Conservation (phyloP, 2,888 invertebrate species). For the Drosophila anomalata region DNA sequence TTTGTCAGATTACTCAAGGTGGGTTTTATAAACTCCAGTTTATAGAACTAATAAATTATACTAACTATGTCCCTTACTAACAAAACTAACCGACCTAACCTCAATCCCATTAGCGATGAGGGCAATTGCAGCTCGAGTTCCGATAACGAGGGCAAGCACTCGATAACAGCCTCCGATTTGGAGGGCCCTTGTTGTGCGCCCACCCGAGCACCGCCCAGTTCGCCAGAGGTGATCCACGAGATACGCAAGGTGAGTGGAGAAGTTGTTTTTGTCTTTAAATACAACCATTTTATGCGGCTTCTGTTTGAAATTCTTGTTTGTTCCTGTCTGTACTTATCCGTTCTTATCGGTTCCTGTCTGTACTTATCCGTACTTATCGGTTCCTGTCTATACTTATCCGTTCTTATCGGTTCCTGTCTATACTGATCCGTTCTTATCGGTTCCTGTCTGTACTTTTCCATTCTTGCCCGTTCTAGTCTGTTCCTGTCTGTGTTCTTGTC, state of each 20-base stretch:
- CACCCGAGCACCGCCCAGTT: constrained; percentile 88
- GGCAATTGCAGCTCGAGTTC: constrained; percentile 91
- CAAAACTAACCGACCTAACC: background rate
- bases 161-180: constrained; percentile 79
- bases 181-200: constrained; percentile 84
- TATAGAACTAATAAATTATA: background rate
- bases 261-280: background rate
- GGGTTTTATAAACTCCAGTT: constrained; percentile 40
- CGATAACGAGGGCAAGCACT: constrained; percentile 86
- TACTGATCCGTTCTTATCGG: too few relatives aligned
- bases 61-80: background rate
- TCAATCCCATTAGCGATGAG: constrained; percentile 87
- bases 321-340: too few relatives aligned
- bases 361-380: too few relatives aligned
- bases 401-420: too few relatives aligned
- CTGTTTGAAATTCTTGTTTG: too few relatives aligned
- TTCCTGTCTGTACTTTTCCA: too few relatives aligned
- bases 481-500: too few relatives aligned
- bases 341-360: too few relatives aligned
- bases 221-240: constrained; percentile 86
- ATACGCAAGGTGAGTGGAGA: constrained; percentile 76
- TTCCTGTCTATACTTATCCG: too few relatives aligned
- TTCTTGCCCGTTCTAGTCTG: too few relatives aligned
- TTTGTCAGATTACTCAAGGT: constrained; percentile 95
- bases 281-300: background rate